Base-by-base conservation (phyloP, 2,797 vertebrate species). In the Synanceia verrucosa region DNA sequence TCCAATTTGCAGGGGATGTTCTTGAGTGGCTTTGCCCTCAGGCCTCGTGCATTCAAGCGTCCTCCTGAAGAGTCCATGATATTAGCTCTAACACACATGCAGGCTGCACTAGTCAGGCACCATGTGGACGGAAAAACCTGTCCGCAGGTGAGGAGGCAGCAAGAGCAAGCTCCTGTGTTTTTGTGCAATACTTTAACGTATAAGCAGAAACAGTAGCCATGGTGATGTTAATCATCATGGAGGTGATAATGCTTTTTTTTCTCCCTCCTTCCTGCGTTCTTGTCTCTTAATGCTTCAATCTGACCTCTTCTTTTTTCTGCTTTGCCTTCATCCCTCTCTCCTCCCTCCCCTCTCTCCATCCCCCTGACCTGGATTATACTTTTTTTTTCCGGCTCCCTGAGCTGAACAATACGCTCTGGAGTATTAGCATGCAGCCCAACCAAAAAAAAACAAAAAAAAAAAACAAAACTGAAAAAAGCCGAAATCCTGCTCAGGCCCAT, bases 1-100 rank as follows among this genome's bases (percentile, higher is more conserved):
- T 91, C 88, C 78, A 90, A 90, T 91, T 51, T 92, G 90, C 84
- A 78, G 80, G 81, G 84, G 89, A 90, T 92, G 91, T 85, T 93
- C 90, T 90, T 82, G 68, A 93, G 89, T 87, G 83, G 87, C 86
- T 91, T 84, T 83, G 81, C 84, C 92, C 81, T 66, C 8, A 5
- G 82, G 92, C 84, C 47, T 46, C 55, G 65, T 71, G 77, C 71
- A 81, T 86, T 83, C 75, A 79, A 71, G 84, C 83, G 69, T 83
- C 88, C 61, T 81, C 73, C 60, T 83, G 78, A 73, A 65, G 74
- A 88, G 76, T 84, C 73, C 31, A 89, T 85, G 87, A 88, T 84
- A 86, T 82, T 73, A 87, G 48, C 68, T 69, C 56, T 44, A 66
- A 58, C 39, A 79, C 64, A 56, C 63, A 41, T 3, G 24, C 46